phyloP scores from a whole-genome alignment of 30 jellyfish, hydroid and myxozoan species.

The Catostylus mosaicus region DNA sequence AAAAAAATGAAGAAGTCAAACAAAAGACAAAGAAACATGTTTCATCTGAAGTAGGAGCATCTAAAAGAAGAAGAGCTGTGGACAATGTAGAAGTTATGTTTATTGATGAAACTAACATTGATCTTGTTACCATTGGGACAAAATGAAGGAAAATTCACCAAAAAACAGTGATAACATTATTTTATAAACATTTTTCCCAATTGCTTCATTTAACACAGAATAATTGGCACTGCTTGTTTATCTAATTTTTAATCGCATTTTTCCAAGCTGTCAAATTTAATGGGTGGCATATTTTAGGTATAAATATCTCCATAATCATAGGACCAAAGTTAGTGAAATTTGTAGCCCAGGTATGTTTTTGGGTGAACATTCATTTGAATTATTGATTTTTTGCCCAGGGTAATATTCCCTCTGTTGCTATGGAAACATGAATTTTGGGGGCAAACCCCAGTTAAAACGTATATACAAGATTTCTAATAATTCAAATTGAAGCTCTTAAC shows the following conservation, averaged over 20 bases:
- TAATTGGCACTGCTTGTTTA: not conserved
- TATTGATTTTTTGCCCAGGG: constrained; percentile 9
- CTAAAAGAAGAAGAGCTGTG: constrained; percentile 11
- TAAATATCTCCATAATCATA: constrained; percentile 6
- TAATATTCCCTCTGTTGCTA: constrained; percentile 24
- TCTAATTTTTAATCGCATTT: constrained; percentile 10
- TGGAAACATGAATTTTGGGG: constrained; percentile 52
- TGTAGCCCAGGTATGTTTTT: not conserved
- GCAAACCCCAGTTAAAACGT: constrained; percentile 15
- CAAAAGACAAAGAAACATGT: not conserved
- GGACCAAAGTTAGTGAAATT: constrained; percentile 6
- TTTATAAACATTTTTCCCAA: not conserved
- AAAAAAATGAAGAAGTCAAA: not conserved
- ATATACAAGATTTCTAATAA: constrained; percentile 13
- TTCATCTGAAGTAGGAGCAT: not conserved
- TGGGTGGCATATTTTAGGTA: constrained; percentile 30
- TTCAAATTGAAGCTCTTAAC: not conserved
- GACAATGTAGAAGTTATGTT: constrained; percentile 1
- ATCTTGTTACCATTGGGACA: not conserved
- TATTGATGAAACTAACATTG: constrained; percentile 4
- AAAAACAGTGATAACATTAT: not conserved
- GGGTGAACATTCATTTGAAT: constrained; percentile 24
- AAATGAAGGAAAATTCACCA: not conserved
- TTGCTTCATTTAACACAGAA: constrained; percentile 1
- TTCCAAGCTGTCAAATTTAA: not conserved